Evolutionary conservation across 2,113 vertebrate genomes (phyloP).

Genomic region (Danionella cerebrum): DNA sequence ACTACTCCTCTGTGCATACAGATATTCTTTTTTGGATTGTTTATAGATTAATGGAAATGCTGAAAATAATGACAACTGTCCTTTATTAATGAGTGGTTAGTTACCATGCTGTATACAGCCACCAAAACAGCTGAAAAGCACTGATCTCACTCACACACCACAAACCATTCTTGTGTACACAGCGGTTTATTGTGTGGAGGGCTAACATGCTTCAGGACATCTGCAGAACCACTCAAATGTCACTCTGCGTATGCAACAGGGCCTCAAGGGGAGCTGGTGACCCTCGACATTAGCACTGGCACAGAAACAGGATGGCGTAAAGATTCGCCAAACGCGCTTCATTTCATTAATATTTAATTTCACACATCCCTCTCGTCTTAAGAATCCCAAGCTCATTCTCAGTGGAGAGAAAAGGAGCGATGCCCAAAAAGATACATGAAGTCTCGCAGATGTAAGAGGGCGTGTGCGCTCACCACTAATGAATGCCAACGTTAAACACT

Average conservation of each 20-base stretch:
- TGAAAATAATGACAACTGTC: too few species aligned
- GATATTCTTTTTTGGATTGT: too few species aligned
- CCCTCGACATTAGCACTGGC: slow-evolving; percentile 54
- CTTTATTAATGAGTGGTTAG: too few species aligned
- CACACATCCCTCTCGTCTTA: not conserved
- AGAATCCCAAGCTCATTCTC: not conserved
- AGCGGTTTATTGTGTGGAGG: not conserved
- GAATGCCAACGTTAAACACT: not conserved
- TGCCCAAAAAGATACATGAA: not conserved
- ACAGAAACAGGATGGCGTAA: slow-evolving; percentile 47
- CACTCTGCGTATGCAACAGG: slow-evolving; percentile 5
- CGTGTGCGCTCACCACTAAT: not conserved
- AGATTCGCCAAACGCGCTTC: slow-evolving; percentile 4
- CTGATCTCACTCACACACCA: not conserved
- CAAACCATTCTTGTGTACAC: not conserved
- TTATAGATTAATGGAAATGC: too few species aligned
- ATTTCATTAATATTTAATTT: slow-evolving; percentile 15
- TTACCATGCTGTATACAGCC: not conserved
- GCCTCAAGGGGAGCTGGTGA: slow-evolving; percentile 44
- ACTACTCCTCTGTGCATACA: too few species aligned
- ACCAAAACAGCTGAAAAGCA: not conserved
- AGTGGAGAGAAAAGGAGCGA: not conserved
- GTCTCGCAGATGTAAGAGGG: not conserved
- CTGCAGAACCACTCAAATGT: slow-evolving; percentile 1
- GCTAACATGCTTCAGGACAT: not conserved